Evolutionary conservation across 1,140 invertebrate species (phyloP).

Genomic region (Eciton burchellii): DNA sequence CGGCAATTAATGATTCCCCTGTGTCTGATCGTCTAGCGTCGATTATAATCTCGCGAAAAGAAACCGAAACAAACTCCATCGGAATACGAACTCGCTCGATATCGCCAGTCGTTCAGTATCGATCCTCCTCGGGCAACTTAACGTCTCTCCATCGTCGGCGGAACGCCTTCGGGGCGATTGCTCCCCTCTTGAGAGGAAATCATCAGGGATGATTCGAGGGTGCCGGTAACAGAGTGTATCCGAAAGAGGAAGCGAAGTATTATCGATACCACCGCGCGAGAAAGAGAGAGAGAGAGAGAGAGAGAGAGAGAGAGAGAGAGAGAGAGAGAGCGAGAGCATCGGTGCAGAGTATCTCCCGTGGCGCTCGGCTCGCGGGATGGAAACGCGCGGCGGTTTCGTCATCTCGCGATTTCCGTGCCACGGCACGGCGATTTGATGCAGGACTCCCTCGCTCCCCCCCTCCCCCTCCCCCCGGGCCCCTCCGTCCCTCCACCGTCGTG

Average conservation of each 20-base stretch:
- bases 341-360: too few relatives aligned
- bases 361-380: too few relatives aligned
- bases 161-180: slow-evolving; percentile 23
- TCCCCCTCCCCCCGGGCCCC: slow-evolving; percentile 7
- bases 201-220: slow-evolving; percentile 13
- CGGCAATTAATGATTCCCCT: background rate
- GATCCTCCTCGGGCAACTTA: background rate
- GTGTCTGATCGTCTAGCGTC: background rate
- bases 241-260: slow-evolving; percentile 24
- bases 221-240: background rate
- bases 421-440: slow-evolving; percentile 33
- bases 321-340: too few relatives aligned
- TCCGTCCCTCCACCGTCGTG: slow-evolving; percentile 4
- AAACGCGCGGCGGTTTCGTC: slow-evolving; percentile 44
- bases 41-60: background rate
- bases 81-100: too few relatives aligned
- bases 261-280: slow-evolving; percentile 16
- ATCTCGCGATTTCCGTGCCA: slow-evolving; percentile 28
- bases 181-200: slow-evolving; percentile 11
- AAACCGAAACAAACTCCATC: background rate
- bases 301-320: too few relatives aligned
- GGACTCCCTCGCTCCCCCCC: slow-evolving; percentile 8
- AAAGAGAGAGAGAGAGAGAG: too few relatives aligned
- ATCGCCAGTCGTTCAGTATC: background rate
- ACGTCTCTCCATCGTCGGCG: slow-evolving; percentile 11